Conservation (phyloP, 2,888 invertebrate species). For the Neoscelio sp. region DNA sequence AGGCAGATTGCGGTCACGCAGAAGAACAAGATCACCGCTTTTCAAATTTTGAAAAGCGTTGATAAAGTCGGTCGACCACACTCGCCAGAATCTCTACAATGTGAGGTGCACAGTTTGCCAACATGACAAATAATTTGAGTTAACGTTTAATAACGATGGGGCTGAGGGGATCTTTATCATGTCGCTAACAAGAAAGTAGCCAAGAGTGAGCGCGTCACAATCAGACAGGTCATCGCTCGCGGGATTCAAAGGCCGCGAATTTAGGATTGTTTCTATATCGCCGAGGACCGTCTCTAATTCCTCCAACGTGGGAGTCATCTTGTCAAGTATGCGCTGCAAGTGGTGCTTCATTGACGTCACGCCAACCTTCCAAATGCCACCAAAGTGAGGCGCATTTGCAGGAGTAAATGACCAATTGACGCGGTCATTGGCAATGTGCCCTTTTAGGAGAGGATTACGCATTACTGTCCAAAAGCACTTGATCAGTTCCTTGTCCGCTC, state of each 20-base stretch:
- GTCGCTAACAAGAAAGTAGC: constrained; percentile 3
- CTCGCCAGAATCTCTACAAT: too few species aligned
- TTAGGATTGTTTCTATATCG: constrained; percentile 1
- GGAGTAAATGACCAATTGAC: constrained; percentile 20
- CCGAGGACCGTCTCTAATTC: constrained; percentile 7
- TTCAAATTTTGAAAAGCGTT: too few species aligned
- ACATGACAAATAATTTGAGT: background rate
- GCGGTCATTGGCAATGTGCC: background rate
- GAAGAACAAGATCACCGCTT: too few species aligned
- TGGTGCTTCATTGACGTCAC: constrained; percentile 7
- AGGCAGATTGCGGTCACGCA: too few species aligned
- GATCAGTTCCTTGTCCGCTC: constrained; percentile 3
- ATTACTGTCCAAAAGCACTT: background rate
- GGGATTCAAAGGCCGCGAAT: constrained; percentile 15
- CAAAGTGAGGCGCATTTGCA: constrained; percentile 12
- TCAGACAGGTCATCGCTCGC: constrained; percentile 2
- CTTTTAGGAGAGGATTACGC: background rate
- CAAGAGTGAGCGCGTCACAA: background rate
- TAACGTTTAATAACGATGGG: background rate
- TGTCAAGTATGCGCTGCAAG: background rate
- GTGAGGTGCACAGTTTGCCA: background rate
- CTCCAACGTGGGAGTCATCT: background rate
- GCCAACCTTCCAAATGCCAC: background rate
- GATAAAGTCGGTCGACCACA: too few species aligned
- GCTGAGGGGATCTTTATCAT: too few species aligned